phyloP scores from a whole-genome alignment of 1,140 invertebrate genomes.

The Sesamia nonagrioides region DNA sequence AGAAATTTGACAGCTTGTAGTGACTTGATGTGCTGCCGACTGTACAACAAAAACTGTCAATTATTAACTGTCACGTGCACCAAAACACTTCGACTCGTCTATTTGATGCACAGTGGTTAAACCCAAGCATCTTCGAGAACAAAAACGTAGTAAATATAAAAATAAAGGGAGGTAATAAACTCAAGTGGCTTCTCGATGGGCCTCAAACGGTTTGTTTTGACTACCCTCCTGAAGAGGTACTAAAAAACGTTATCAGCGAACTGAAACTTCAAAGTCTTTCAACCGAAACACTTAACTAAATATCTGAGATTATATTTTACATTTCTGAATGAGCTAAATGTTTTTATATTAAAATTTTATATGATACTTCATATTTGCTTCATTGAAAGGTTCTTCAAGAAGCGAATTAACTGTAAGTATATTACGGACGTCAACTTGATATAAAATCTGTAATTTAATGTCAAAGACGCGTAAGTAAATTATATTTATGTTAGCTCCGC shows the following conservation, averaged over 20 bases:
- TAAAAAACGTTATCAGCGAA: conserved; percentile 76
- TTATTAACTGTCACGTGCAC: conserved; percentile 37
- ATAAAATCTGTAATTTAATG: background rate
- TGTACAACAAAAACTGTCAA: background rate
- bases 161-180: conserved; percentile 65
- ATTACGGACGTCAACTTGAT: background rate
- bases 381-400: background rate
- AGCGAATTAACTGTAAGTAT: background rate
- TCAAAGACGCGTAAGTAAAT: background rate
- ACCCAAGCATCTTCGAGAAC: conserved; percentile 3
- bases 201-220: conserved; percentile 84
- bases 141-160: conserved; percentile 75
- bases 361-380: no score
- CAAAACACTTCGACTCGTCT: conserved; percentile 21
- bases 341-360: no score
- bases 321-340: background rate
- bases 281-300: conserved; percentile 36
- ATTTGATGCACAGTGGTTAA: conserved; percentile 40
- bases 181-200: conserved; percentile 77
- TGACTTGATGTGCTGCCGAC: no score
- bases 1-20: no score
- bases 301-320: background rate
- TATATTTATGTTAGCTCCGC: background rate
- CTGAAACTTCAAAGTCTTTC: conserved; percentile 69
- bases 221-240: conserved; percentile 75